Percentiles rank a stretch among this genome's conserved stretches.
Evolutionary conservation across 2,888 invertebrate genomes (phyloP).

Genomic region (Morpho helenor): DNA sequence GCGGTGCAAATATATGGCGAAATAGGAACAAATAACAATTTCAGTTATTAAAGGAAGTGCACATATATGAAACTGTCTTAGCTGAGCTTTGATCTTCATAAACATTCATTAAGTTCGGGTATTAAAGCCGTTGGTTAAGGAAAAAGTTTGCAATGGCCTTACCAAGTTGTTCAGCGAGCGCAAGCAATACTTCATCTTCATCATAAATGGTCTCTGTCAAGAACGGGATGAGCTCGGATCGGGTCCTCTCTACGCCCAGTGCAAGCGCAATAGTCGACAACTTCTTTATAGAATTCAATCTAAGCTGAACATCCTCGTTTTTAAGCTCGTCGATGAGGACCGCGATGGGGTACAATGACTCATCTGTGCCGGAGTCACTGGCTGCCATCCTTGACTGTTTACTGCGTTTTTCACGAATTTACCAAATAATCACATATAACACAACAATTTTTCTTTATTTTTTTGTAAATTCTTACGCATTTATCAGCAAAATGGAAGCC

Average conservation of each 20-base stretch:
- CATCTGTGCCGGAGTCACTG: constrained; percentile 91
- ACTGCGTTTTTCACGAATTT: constrained; percentile 24
- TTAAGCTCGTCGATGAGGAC: constrained; percentile 99
- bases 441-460: constrained; percentile 33
- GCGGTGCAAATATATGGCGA: too few relatives aligned
- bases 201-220: constrained; percentile 99
- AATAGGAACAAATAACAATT: too few relatives aligned
- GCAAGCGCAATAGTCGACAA: constrained; percentile 99
- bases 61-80: too few relatives aligned
- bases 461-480: constrained; percentile 43
- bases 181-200: constrained; percentile 99
- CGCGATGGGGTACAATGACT: constrained; percentile 99
- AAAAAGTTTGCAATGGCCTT: constrained; percentile 50
- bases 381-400: constrained; percentile 59
- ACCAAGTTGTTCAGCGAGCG: constrained; percentile 98
- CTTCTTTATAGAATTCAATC: constrained; percentile 99
- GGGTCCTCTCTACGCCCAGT: constrained; percentile 96
- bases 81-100: too few relatives aligned
- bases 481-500: constrained; percentile 65
- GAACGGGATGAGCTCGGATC: constrained; percentile 97
- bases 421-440: constrained; percentile 24
- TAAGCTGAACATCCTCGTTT: constrained; percentile 99
- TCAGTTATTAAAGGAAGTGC: too few relatives aligned
- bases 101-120: too few relatives aligned
- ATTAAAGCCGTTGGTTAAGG: not conserved